Evolutionary conservation across 37 sponge, comb jelly and placozoan species (phyloP), one percentile per base, ranked within the genome.

Genomic region (Ephydatia muelleri): DNA sequence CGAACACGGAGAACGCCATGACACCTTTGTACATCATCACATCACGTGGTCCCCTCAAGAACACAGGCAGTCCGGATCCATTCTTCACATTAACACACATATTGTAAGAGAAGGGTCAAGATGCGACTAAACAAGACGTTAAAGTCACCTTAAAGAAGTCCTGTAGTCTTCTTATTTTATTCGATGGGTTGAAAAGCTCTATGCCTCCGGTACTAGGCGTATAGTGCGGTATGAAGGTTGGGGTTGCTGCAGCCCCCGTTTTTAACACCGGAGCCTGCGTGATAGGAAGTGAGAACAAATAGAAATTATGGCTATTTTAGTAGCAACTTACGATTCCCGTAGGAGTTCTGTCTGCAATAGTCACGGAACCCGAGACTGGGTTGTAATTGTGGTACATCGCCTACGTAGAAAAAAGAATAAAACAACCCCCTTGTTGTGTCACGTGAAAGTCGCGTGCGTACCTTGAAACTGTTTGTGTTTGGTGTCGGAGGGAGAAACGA

Each of bases 351-450:
- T 77, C 85, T 22, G 85, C 14, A 19, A 49, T 14, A 33, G 77
- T 78, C 25, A 85, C 48, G 3, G 57, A 34, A 38, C 72, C 69
- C 30, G 85, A 67, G 9, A 48, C 47, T 40, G 76, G 85, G 72
- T 73, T 77, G 79, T 70, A 85, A 22, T 85, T 77, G 72, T 78
- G 78, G 57, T 47, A 85, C 85, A 85, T 85, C 49, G 35, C 22
- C 32, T 65, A 33, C 31, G 11, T 27, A 22, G 70, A 70, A 5
- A 0, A 28, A 83, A 75, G 67, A 65, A 39, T 23, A 38, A 67
- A 14, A 73, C 23, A n/a, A 73, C 65, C 67, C 36, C 6, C 75
- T 31, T 28, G 32, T 25, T 74, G 38, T 8, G 47, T 43, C 47
- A 43, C 47, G 47, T 43, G 47, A 43, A 43, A 8, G 47, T 43